Base-by-base conservation (phyloP, 2,797 vertebrate genomes). In the Steatocranus sp. region DNA sequence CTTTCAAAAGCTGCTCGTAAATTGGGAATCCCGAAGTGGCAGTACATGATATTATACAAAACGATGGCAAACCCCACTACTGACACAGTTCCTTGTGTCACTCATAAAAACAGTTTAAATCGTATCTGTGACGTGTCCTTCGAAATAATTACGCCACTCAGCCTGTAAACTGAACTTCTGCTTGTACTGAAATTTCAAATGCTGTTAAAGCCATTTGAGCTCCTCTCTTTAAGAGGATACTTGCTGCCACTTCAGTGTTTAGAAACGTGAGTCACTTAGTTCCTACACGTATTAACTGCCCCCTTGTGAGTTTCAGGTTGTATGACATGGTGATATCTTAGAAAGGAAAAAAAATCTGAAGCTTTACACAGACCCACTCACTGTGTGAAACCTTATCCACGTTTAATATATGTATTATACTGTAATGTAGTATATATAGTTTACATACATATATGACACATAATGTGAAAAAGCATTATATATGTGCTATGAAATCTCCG, bases 1-100 rank as follows among this genome's bases (percentile, higher is more conserved):
- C 79, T 17, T 94, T 94, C 76, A 75, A 0, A 1, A 10, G 1
- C 6, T 18, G 0, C 34, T 83, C 51, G 81, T 56, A 86, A 63
- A 79, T 7, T 51, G 17, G 4, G 0, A 0, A 0, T 4, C 1
- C 2, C 2, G 1, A 11, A n/a, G 11, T 11, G 6, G 4, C 7
- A 9, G 23, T 20, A 10, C 38, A 15, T 23, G 5, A 18, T 5
- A 63, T 4, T 10, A 70, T 15, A 61, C 20, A 68, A 43, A 43
- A 43, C 14, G 23, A 3, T 70, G 20, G 4, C 23, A 46, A 70
- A 70, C 4, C 7, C 7, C 41, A n/a, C 66, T 27, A 3, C n/a
- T 27, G 41, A 51, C 20, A 76, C 10, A 17, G 20, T 15, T 11
- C 32, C 27, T 7, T 34, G n/a, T 38, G 25, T 27, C 2, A 32